Conservation (phyloP, 2,797 vertebrate species). For the Tragelaphus oryx region DNA sequence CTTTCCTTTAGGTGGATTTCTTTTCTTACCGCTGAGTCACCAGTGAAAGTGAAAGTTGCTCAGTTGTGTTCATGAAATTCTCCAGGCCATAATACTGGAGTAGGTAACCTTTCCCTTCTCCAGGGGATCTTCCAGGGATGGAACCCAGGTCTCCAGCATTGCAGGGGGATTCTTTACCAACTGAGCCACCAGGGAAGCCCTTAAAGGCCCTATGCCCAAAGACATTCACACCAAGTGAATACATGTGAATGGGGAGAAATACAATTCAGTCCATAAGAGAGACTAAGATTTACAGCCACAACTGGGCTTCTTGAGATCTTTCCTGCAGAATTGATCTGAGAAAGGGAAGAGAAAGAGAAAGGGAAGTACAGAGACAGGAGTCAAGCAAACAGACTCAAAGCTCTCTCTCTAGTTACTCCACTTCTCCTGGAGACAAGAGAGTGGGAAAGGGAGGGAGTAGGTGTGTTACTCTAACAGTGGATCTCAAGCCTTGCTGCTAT, state of each 20-base stretch:
- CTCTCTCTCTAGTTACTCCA: not conserved
- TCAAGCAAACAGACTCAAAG: not conserved
- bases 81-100: not conserved
- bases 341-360: not conserved
- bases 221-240: not conserved
- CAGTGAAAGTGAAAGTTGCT: not conserved
- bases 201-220: not conserved
- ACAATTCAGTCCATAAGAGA: not conserved
- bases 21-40: not conserved
- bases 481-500: not conserved
- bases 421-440: not conserved
- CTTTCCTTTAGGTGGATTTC: not conserved
- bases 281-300: not conserved
- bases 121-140: not conserved
- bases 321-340: not conserved
- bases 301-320: not conserved
- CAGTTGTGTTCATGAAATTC: not conserved
- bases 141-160: not conserved
- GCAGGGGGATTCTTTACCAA: not conserved
- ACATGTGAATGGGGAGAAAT: not conserved
- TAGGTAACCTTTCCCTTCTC: not conserved
- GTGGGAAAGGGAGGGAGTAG: not conserved
- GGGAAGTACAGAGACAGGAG: not conserved
- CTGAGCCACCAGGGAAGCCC: not conserved
- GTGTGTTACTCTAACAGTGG: not conserved